Evolutionary conservation across 2,797 vertebrate genomes (phyloP), one percentile per base, ranked within the genome.

Genomic region (Nyctibius grandis): DNA sequence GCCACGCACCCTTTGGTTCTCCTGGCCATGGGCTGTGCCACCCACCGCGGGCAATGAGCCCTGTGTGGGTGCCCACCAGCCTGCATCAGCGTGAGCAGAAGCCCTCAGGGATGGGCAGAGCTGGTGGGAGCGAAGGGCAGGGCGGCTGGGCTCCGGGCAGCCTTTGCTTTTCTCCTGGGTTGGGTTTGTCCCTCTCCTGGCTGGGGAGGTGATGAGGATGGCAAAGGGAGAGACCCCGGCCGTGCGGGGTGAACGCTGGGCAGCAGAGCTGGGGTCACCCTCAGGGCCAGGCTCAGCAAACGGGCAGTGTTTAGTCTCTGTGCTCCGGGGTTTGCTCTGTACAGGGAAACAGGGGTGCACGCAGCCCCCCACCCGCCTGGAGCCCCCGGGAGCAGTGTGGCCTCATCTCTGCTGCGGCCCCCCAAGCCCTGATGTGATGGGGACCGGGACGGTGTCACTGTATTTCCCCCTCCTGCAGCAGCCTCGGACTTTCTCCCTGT

Each of bases 251-350:
- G 17, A 8, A 53, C 2, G 1, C 63, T 34, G 36, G 47, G 68
- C 61, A 38, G 54, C 75, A 68, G 19, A 68, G 33, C 14, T 1
- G 3, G 47, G 5, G 33, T 45, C 83, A 34, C 50, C 6, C 0
- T 20, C 50, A 47, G n/a, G 20, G 38, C 25, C 2, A 1, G 56
- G 64, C 44, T 81, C 56, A 45, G 76, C 44, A 64, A 38, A 45
- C 0, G 5, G 20, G 53, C 6, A 2, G 33, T 0, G 0, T 19
- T 59, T 47, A 22, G 22, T 29, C 31, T 23, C 23, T 5, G 7
- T 18, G 42, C 34, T n/a, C 51, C 3, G 3, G 34, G 28, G 5
- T 89, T 85, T 81, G 57, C 16, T 64, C 34, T 48, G 34, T n/a
- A 45, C 40, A 31, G 45, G 67, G 44, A 36, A 79, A 61, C 6